Evolutionary conservation across 2,113 vertebrate genomes (phyloP).

Genomic region (Polypterus bichir): DNA sequence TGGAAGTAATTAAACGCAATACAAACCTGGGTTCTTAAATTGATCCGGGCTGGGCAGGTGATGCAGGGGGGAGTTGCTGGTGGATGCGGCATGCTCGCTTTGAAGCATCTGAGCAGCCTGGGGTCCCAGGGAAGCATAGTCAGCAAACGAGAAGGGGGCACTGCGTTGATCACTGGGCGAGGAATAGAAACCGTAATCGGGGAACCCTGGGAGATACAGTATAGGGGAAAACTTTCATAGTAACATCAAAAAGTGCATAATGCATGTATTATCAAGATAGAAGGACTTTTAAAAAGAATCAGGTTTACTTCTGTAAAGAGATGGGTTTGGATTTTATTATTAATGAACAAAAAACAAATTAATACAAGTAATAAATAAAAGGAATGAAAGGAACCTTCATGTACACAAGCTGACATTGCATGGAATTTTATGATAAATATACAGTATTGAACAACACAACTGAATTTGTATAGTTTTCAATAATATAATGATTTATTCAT

Average conservation of each 20-base stretch:
- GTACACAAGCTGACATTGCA: no score
- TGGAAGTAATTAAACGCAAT: conserved; percentile 34
- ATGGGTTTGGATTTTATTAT: no score
- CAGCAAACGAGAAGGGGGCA: conserved; percentile 67
- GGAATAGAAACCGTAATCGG: conserved; percentile 75
- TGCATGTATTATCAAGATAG: neutral
- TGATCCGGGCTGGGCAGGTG: conserved; percentile 68
- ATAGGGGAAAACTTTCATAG: conserved; percentile 40
- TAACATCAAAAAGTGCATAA: conserved; percentile 26
- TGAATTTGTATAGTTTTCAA: no score
- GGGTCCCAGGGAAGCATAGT: conserved; percentile 72
- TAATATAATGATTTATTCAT: no score
- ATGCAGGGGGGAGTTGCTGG: conserved; percentile 59
- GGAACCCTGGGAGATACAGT: conserved; percentile 62
- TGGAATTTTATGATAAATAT: no score
- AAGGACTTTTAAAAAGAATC: no score
- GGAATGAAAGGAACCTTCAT: no score
- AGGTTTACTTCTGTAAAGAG: no score
- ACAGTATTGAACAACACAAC: no score
- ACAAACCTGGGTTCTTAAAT: conserved; percentile 82
- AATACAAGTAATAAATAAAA: no score
- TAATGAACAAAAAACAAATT: no score
- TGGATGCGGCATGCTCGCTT: conserved; percentile 70
- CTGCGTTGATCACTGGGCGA: conserved; percentile 68
- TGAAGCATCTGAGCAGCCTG: conserved; percentile 70